Evolutionary conservation across 2,113 vertebrate species (phyloP).

Genomic region (Zootoca vivipara): DNA sequence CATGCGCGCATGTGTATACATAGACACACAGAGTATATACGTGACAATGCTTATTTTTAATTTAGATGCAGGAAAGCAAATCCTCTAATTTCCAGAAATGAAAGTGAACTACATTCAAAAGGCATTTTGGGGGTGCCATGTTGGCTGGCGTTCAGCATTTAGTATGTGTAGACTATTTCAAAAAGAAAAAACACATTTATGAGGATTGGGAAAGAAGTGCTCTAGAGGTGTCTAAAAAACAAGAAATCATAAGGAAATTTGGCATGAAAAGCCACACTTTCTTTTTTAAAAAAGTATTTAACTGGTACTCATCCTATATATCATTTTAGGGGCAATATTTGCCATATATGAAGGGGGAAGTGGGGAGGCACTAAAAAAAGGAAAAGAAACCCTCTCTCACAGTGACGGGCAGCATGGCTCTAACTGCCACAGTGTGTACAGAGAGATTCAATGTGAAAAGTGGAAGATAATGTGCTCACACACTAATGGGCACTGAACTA

Average conservation of each 20-base stretch:
- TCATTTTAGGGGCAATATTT: constrained; percentile 71
- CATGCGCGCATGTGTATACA: not conserved
- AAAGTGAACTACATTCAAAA: not conserved
- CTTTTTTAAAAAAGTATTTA: constrained; percentile 59
- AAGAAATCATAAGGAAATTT: not conserved
- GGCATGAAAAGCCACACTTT: constrained; percentile 24
- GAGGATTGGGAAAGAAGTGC: not conserved
- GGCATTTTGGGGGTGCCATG: not conserved
- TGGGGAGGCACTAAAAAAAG: constrained; percentile 73
- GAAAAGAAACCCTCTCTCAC: constrained; percentile 72
- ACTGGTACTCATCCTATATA: constrained; percentile 67
- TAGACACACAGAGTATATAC: not conserved
- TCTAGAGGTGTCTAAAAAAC: not conserved
- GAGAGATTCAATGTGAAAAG: constrained; percentile 91
- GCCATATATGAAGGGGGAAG: constrained; percentile 71
- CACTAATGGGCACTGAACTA: constrained; percentile 99
- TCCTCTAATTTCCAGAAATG: not conserved
- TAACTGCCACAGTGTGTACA: constrained; percentile 83
- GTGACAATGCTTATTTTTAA: constrained; percentile 7
- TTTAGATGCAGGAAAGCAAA: constrained; percentile 4
- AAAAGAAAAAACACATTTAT: not conserved
- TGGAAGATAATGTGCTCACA: constrained; percentile 96
- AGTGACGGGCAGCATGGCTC: constrained; percentile 82
- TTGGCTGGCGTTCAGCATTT: not conserved
- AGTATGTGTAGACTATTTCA: not conserved